Evolutionary conservation across 2,797 vertebrate species (phyloP).

Genomic region (Lagocephalus sceleratus): DNA sequence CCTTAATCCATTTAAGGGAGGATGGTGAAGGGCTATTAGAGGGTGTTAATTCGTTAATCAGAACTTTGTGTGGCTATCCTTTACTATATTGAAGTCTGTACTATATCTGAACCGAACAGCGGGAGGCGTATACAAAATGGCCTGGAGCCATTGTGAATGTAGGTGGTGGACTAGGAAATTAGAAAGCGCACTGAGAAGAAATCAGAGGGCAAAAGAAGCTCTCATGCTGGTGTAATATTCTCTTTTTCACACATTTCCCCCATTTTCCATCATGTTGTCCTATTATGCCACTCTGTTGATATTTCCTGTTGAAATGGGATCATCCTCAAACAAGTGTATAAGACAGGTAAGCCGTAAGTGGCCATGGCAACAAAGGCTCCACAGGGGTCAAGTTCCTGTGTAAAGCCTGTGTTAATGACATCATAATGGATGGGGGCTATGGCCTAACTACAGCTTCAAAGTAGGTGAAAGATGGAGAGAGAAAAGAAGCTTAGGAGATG

Average conservation of each 20-base stretch:
- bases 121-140: conserved; percentile 69
- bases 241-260: conserved; percentile 55
- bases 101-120: conserved; percentile 66
- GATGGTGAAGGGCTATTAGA: conserved; percentile 79
- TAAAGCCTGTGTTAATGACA: conserved; percentile 87
- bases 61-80: conserved; percentile 75
- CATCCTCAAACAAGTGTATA: conserved; percentile 81
- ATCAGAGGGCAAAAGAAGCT: conserved; percentile 28
- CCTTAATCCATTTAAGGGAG: conserved; percentile 79
- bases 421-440: conserved; percentile 84
- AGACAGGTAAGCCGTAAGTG: conserved; percentile 84
- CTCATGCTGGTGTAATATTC: conserved; percentile 61
- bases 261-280: conserved; percentile 68
- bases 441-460: conserved; percentile 89
- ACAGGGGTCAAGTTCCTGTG: conserved; percentile 89
- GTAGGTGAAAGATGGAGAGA: conserved; percentile 72
- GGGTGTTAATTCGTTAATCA: conserved; percentile 82
- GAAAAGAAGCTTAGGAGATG: conserved; percentile 86
- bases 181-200: conserved; percentile 73
- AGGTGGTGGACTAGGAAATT: conserved; percentile 78
- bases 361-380: conserved; percentile 78
- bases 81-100: conserved; percentile 67
- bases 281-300: conserved; percentile 71
- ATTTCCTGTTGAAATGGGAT: conserved; percentile 75
- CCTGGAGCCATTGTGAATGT: conserved; percentile 65